Conservation (phyloP, 2,113 vertebrate genomes). For the Corvus moneduloides region DNA sequence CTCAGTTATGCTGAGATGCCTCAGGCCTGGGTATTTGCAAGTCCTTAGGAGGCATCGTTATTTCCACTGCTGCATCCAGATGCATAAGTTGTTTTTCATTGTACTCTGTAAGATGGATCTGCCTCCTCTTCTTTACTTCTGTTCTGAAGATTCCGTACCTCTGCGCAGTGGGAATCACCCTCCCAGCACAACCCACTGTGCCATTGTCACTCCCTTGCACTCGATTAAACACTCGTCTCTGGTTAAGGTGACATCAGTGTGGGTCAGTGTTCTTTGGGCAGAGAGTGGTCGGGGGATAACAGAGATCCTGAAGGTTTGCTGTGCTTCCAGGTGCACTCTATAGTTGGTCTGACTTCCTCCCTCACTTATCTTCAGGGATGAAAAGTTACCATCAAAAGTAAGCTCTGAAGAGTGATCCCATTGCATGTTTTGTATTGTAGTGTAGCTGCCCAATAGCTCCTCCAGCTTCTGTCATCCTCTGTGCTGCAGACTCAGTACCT, state of each 20-base stretch:
- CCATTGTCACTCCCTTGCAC: neutral
- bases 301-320: neutral
- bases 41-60: neutral
- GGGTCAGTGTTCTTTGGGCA: neutral
- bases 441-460: neutral
- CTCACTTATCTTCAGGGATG: neutral
- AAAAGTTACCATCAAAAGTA: neutral
- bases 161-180: neutral
- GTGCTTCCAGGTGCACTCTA: neutral
- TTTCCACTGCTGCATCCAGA: neutral
- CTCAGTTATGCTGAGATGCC: conserved; percentile 1
- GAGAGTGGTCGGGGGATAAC: neutral
- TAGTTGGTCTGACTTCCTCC: neutral
- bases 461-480: neutral
- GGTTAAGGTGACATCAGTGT: conserved; percentile 11
- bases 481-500: neutral
- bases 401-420: neutral
- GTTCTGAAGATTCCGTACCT: neutral
- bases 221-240: conserved; percentile 39
- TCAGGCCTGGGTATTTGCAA: conserved; percentile 12
- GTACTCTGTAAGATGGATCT: neutral
- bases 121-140: neutral
- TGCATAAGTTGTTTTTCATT: neutral
- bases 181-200: neutral
- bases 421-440: neutral